phyloP scores from a whole-genome alignment of 2,797 vertebrate species.

The Lithobates pipiens region DNA sequence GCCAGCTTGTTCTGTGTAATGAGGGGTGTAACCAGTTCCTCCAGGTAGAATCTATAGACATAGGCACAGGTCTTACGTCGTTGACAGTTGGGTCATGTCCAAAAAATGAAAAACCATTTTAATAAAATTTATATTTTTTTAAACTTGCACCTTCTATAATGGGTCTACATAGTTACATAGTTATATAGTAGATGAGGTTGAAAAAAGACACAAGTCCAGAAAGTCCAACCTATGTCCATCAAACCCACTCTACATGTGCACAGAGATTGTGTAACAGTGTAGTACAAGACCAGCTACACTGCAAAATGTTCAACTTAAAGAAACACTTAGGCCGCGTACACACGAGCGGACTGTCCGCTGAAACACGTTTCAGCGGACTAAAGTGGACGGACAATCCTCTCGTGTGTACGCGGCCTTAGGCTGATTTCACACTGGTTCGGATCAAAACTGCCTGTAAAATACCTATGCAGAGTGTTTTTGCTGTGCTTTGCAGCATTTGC shows the following conservation, averaged over 20 bases:
- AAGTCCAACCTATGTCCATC: no score
- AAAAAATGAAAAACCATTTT: neutral
- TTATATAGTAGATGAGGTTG: no score
- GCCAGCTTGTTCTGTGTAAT: constrained; percentile 41
- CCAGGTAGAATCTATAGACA: constrained; percentile 34
- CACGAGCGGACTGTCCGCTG: no score
- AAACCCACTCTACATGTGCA: neutral
- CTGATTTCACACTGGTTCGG: no score
- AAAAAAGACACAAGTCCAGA: no score
- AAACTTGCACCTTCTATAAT: constrained; percentile 8
- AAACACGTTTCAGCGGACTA: no score
- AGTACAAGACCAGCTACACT: neutral
- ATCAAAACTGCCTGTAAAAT: no score
- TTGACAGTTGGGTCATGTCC: constrained; percentile 12
- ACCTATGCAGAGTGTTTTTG: no score
- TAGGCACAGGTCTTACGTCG: constrained; percentile 20
- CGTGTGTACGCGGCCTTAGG: no score
- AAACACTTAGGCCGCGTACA: no score
- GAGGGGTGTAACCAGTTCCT: constrained; percentile 46
- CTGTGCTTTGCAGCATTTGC: no score
- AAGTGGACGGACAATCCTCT: no score
- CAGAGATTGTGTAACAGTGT: constrained; percentile 7
- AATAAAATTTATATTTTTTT: neutral
- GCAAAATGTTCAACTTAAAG: neutral
- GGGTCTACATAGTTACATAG: neutral